Base-by-base conservation (phyloP, 2,113 vertebrate species). In the rat (Rattus norvegicus) region DNA sequence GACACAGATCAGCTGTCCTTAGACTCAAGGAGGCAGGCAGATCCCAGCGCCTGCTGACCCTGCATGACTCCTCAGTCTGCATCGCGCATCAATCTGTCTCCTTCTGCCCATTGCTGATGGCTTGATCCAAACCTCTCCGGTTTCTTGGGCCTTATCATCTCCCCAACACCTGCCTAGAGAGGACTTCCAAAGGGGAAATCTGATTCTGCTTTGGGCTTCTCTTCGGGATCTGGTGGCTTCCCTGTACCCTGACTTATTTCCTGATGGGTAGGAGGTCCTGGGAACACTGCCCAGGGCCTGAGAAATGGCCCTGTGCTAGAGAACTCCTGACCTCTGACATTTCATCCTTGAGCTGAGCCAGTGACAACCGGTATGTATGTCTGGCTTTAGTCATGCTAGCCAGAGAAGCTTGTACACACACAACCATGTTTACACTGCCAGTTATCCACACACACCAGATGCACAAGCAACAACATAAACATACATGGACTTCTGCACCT, bases 131-230 rank as follows among this genome's bases (percentile, higher is more conserved):
- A n/a, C 47, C 69, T 56, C 83, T 28, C 39, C 47, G 43, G 43
- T 63, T 94, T 95, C 95, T 92, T 95, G 95, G 80, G 72, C 85
- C 77, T 86, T n/a, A 22, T 16, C 22, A 52, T 59, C 59, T 43
- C 89, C 63, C 39, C 10, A 22, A 43, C 6, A 63, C 22, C 52
- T 77, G 49, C 33, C 61, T 1, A 1, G 30, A 88, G 92, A 94
- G 92, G 88, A 93, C 94, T 97, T 95, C 88, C 54, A 4, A 67
- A 83, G 89, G 92, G 88, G 95, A 97, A 92, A 79, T 91, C n/a
- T 33, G 67, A 70, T 39, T 65, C 81, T 95, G 88, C 33, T 61
- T 59, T 88, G 19, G 13, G 10, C 73, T 90, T 17, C 70, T 95
- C 88, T 52, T 81, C 5, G 0, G 93, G 12, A 61, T 22, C 81